These are phyloP conservation scores for Brienomyrus brachyistius DNA, from an alignment of 2,113 vertebrate genomes.

Conservation along the genomic window DNA sequence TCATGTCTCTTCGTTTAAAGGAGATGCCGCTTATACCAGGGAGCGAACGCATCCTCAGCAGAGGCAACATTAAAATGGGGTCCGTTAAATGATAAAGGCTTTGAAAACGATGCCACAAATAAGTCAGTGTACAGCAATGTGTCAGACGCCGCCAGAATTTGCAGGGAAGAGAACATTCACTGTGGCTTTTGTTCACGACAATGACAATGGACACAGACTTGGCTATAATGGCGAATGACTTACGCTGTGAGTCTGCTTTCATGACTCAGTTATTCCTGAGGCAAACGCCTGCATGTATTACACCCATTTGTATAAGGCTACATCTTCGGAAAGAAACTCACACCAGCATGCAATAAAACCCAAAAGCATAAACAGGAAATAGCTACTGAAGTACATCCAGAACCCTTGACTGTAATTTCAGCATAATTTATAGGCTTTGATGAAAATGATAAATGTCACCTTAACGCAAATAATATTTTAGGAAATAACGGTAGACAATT, in stretches of 20 bases:
- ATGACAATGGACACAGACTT: not conserved
- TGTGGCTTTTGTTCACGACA: not conserved
- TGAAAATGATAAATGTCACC: not conserved
- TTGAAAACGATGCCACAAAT: not conserved
- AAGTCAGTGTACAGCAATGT: not conserved
- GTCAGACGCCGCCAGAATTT: not conserved
- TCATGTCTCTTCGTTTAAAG: not conserved
- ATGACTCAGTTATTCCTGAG: not conserved
- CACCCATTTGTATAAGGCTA: not conserved
- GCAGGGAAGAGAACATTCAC: not conserved
- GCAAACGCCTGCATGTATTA: not conserved
- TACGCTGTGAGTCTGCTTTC: not conserved
- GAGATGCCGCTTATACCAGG: not conserved
- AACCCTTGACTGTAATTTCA: not conserved
- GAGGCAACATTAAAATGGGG: not conserved
- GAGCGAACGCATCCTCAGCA: not conserved
- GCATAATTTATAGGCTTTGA: not conserved
- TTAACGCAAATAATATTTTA: not conserved
- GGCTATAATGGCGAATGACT: not conserved
- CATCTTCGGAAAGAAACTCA: not conserved
- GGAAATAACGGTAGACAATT: not conserved
- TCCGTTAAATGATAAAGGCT: not conserved
- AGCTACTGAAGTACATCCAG: not conserved
- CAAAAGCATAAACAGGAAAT: not conserved
- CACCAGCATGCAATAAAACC: not conserved